Base-by-base conservation (phyloP, 2,888 invertebrate genomes). In the Acronicta psi region DNA sequence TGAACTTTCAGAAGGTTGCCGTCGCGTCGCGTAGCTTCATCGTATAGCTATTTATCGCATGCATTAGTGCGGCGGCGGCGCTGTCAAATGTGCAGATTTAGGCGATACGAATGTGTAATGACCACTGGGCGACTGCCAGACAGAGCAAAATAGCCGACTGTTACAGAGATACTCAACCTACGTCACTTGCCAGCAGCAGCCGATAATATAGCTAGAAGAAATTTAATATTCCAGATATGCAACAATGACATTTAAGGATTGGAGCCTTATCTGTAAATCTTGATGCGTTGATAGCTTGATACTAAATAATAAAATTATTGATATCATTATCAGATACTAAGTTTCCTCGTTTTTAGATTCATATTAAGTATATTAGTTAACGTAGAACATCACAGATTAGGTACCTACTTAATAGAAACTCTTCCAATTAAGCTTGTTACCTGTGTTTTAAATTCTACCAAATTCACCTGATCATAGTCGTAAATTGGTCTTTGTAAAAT, bases 81-180 rank as follows among this genome's bases (percentile, higher is more conserved):
- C 69, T 73, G 74, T 75, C 69, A 73, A 67, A 71, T 50, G 68
- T 61, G 63, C 64, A 73, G 51, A 77, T 69, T 71, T 66, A 70
- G 66, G 57, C 70, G 67, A 68, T 74, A 73, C 70, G 61, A 73
- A 76, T 77, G 69, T 73, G 69, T 67, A 74, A 66, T 69, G 66
- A 58, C 65, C 64, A 71, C 83, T 89, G 90, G 88, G 83, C 73
- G 81, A 69, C 70, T 81, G 90, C 89, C 90, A 90, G 81, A 66
- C 74, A 58, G 69, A 73, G 75, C 73, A 79, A 85, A 84, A 83
- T 85, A 84, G 79, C 79, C 73, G 76, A 73, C 79, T 74, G 66
- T 61, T 55, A 69, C 59, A 57, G 51, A n/a, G 55, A 67, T 34
- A 34, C 36, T 46, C 38, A 66, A 60, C 67, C 37, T 45, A 36